A percentile compares a stretch with the other conserved stretches of the same genome.
Conservation (phyloP, 1,140 invertebrate species). For the Heliothis virescens region DNA sequence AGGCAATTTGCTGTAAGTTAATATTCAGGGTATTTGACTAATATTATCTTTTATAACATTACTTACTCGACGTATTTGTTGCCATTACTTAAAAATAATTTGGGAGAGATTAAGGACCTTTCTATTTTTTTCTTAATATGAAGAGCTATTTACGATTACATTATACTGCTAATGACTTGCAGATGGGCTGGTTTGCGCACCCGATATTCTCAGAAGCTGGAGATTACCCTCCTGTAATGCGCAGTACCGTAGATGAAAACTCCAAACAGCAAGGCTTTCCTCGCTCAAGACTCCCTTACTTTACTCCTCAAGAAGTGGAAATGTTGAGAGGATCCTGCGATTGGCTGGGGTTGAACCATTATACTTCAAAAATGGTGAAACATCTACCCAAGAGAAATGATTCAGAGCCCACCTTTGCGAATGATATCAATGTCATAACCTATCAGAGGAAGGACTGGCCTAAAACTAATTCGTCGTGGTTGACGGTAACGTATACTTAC, state of each 20-base stretch:
- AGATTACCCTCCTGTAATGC: constrained; percentile 88
- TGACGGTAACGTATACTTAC: constrained; percentile 72
- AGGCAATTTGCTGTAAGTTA: constrained; percentile 83
- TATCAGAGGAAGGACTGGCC: constrained; percentile 80
- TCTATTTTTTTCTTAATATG: too few relatives aligned
- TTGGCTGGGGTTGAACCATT: constrained; percentile 88
- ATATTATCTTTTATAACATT: too few relatives aligned
- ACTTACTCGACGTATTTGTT: background rate
- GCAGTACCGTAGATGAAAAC: constrained; percentile 83
- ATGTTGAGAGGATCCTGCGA: constrained; percentile 85
- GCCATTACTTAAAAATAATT: background rate
- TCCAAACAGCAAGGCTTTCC: constrained; percentile 85
- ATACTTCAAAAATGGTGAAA: constrained; percentile 80
- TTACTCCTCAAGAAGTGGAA: constrained; percentile 80
- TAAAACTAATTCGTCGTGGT: constrained; percentile 79
- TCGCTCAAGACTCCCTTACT: constrained; percentile 85
- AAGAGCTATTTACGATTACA: too few relatives aligned
- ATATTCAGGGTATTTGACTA: too few relatives aligned
- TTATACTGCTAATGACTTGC: constrained; percentile 53
- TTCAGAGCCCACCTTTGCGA: constrained; percentile 70
- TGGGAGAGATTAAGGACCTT: too few relatives aligned
- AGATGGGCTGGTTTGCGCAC: constrained; percentile 89
- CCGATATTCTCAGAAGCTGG: constrained; percentile 87
- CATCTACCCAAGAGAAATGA: constrained; percentile 60
- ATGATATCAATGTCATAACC: constrained; percentile 73